Percentiles rank a stretch among this genome's conserved stretches.
These are phyloP conservation scores for Pelecanoides urinatrix DNA, from an alignment of 2,113 vertebrate species.

Conservation along the genomic window DNA sequence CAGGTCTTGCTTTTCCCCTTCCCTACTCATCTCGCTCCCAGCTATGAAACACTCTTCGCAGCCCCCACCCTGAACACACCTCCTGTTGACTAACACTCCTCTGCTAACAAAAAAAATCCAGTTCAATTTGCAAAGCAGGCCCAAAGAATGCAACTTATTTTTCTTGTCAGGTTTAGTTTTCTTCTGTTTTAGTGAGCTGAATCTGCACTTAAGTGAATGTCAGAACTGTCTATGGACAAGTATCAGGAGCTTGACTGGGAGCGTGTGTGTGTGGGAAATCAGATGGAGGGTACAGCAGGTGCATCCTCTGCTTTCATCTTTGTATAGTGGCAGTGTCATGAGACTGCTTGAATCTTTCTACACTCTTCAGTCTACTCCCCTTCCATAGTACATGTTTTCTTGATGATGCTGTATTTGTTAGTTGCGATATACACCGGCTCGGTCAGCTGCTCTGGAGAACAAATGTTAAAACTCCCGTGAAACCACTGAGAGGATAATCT, in stretches of 20 bases:
- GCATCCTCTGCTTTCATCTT: not conserved
- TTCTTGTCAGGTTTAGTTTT: not conserved
- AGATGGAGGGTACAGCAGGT: not conserved
- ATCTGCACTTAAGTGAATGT: not conserved
- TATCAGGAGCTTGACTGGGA: not conserved
- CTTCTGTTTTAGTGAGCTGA: not conserved
- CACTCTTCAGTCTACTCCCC: not conserved
- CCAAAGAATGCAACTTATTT: not conserved
- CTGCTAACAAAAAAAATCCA: not conserved
- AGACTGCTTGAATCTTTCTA: not conserved
- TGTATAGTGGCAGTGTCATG: not conserved
- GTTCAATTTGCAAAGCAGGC: not conserved
- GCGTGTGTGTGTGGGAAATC: accelerated
- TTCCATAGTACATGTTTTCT: not conserved
- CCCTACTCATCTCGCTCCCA: not conserved
- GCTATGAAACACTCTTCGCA: not conserved
- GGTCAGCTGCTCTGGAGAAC: not conserved
- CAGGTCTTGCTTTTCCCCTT: not conserved
- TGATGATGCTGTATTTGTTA: not conserved
- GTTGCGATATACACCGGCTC: not conserved
- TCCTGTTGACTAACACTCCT: not conserved
- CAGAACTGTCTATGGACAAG: not conserved
- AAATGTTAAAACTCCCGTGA: not conserved
- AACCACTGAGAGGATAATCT: not conserved
- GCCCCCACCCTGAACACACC: not conserved